Evolutionary conservation across 1,140 invertebrate species (phyloP).

Genomic region (Pseudomyrmex cubaensis): DNA sequence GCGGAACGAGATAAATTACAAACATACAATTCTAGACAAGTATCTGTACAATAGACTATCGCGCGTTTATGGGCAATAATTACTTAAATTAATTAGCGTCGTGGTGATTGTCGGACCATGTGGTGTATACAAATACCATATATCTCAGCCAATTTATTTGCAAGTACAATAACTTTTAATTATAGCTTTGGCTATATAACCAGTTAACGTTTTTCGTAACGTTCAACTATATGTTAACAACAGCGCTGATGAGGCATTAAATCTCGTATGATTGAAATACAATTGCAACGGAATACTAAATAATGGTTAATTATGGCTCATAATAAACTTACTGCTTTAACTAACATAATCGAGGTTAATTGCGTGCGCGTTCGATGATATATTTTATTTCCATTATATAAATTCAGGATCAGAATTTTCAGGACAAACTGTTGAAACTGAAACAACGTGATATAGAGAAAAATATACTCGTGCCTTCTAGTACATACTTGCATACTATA

Average conservation of each 20-base stretch:
- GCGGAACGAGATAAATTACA: conserved; percentile 22
- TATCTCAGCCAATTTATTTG: conserved; percentile 50
- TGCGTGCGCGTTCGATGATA: neutral
- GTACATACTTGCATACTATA: too few relatives aligned
- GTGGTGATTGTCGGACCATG: conserved; percentile 12
- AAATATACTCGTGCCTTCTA: neutral
- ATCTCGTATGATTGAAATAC: conserved; percentile 23
- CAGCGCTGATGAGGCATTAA: conserved; percentile 10
- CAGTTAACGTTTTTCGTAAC: conserved; percentile 48
- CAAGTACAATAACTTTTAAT: conserved; percentile 58
- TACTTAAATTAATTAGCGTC: conserved; percentile 54
- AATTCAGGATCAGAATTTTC: neutral
- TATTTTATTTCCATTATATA: neutral
- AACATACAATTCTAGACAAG: conserved; percentile 6
- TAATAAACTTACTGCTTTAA: conserved; percentile 8
- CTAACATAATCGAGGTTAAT: conserved; percentile 49
- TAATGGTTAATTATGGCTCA: conserved; percentile 36
- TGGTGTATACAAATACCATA: conserved; percentile 28
- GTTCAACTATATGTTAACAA: conserved; percentile 34
- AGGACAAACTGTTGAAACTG: neutral
- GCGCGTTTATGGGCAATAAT: conserved; percentile 34
- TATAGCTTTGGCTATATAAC: conserved; percentile 15
- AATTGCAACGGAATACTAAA: conserved; percentile 29
- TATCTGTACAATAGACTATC: conserved; percentile 5
- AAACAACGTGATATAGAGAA: neutral